Evolutionary conservation across 2,888 invertebrate species (phyloP), one percentile per base, ranked within the genome.

Genomic region (Amorpha juglandis): DNA sequence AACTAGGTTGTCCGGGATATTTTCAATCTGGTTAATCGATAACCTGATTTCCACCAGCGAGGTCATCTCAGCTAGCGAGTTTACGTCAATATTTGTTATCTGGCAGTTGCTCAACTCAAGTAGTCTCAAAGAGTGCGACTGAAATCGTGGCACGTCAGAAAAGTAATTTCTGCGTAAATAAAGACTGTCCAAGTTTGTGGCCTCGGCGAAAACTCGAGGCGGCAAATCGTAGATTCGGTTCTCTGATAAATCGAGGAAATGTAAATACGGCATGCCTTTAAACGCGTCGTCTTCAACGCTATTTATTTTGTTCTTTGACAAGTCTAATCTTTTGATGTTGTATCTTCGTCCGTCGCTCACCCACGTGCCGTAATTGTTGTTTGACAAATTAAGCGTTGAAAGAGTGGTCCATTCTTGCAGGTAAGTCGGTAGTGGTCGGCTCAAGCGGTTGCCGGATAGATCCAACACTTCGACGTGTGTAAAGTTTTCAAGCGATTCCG

Each of bases 81-180:
- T 87, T 50, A 83, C 78, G 42, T 94, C 88, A 19, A 96, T 86
- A 27, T 81, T 78, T 65, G 91, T 83, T 67, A 96, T 95, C 86
- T 96, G 96, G 80, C 96, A 96, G 82, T 91, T 94, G 75, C 95
- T 95, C 72, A 96, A 80, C 78, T 94, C 94, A 55, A 96, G 83
- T 68, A 84, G 87, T 63, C 92, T 89, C 77, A 96, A 75, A 0
- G 95, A 95, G 51, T 92, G 87, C 50, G 95, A 95, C 65, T 90
- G 88, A 55, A 96, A 92, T 71, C 84, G 90, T 14, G 95, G 94
- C 9, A 96, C 84, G 69, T 90, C 90, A 38, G 92, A 94, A 69
- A 96, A 91, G 71, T 95, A 95, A 82, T 96, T 96, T 77, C 95
- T 92, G 21, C 96, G 96, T 68, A 97, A 83, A 80, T 95, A 94